A percentile compares a stretch with the other conserved stretches of the same genome.
These are phyloP conservation scores for Leucosticte australis DNA, from an alignment of 2,113 vertebrate genomes.

Conservation along the genomic window DNA sequence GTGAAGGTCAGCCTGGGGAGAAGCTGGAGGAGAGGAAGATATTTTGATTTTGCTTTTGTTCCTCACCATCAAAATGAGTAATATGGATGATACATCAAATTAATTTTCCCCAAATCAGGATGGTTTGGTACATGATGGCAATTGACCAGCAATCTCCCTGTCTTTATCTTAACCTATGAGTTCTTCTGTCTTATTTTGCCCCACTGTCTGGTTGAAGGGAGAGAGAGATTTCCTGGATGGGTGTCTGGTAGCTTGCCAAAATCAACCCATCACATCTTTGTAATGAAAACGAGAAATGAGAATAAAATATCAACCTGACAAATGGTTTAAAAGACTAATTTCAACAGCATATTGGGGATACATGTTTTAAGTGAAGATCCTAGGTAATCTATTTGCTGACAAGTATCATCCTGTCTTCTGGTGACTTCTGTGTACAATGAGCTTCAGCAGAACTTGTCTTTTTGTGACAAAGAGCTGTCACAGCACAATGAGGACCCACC, in stretches of 20 bases:
- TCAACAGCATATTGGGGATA: neutral
- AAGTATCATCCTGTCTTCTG: neutral
- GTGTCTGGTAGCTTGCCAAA: neutral
- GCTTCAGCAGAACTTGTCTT: neutral
- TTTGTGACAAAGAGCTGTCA: neutral
- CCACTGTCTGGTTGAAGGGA: neutral
- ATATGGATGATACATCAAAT: neutral
- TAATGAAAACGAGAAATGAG: neutral
- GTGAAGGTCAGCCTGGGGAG: neutral
- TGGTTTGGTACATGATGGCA: neutral
- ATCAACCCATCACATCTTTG: neutral
- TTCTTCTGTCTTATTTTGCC: neutral
- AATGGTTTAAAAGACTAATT: neutral
- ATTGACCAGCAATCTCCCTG: neutral
- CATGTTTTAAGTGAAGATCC: neutral
- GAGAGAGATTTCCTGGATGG: neutral
- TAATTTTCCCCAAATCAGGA: neutral
- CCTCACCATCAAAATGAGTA: neutral
- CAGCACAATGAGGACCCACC: neutral
- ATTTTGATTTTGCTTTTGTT: neutral
- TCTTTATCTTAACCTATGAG: neutral
- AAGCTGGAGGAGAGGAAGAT: neutral
- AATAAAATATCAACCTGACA: neutral
- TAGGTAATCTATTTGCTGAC: neutral
- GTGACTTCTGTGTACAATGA: neutral